Evolutionary conservation across 2,113 vertebrate genomes (phyloP), one percentile per base, ranked within the genome.

Genomic region (Hippopotamus amphibius): DNA sequence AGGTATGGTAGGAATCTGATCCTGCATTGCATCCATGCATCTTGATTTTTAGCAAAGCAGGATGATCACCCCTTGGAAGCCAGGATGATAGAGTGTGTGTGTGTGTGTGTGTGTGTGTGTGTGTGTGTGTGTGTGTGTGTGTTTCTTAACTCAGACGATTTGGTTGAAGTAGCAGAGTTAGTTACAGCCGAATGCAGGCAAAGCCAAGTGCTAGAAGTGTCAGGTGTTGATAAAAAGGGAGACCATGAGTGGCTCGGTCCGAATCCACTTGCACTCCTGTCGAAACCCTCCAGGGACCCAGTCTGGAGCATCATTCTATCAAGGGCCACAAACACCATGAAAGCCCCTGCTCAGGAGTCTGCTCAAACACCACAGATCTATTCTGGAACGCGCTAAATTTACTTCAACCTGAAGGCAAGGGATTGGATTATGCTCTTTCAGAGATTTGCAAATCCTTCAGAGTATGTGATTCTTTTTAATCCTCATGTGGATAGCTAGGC

Each of bases 21-120:
- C 72, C 61, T 61, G 81, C 65, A 81, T 28, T 83, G 68, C 61
- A 53, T 71, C 81, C 63, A 57, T 50, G 24, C 16, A 33, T 30
- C 89, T 92, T 97, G 90, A 95, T 96, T 71, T 92, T 95, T 88
- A 90, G 95, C 50, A 65, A 96, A 89, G 61, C 43, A 69, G 61
- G 30, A 82, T 55, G 81, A 65, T 68, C 72, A 63, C 22, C 80
- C 86, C 71, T 88, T 8, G 2, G 79, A 87, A 80, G 89, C 59
- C 86, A 76, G 74, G 72, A 76, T 68, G 74, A 83, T n/a, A 33
- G 79, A 22, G 43, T 7, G 0, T 24, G 6, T 14, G 43, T 63
- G 63, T 53, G 37, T 37, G 37, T 37, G 37, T 37, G 37, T 37
- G 37, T 63, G 63, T 53, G 37, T 37, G 37, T 37, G 37, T 37